Evolutionary conservation across 1,140 invertebrate species (phyloP), one percentile per base, ranked within the genome.

Genomic region (Pygmarrhopalites habei): DNA sequence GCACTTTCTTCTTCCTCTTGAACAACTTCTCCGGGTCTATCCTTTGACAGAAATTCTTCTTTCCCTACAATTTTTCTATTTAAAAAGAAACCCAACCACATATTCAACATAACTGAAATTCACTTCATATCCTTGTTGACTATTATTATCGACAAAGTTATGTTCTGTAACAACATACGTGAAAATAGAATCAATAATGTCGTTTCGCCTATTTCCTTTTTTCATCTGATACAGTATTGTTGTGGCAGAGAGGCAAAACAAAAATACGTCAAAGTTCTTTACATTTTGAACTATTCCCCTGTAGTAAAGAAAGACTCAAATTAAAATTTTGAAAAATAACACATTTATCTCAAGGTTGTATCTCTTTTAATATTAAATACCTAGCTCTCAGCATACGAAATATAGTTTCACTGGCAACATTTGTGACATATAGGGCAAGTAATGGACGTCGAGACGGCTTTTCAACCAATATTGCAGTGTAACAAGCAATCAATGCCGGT

Each of bases 341-440:
- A 15, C 25, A 21, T 49, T 10, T 5, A 47, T 47, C 17, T 25
- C 7, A 5, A 47, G 17, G 44, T 47, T 7, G n/a, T 47, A 10
- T 19, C n/a, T 47, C n/a, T n/a, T n/a, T n/a, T n/a, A n/a, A n/a
- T n/a, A n/a, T n/a, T n/a, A n/a, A n/a, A 82, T 81, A 61, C 83
- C 82, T 67, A 85, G 76, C 79, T 30, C 83, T 78, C 2, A 81
- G 79, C 87, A 89, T 89, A 66, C 81, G 81, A 75, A 86, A 89
- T 23, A 87, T 72, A 5, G 86, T 85, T 79, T 90, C 88, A 19
- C 85, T 85, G 26, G 87, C 88, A 72, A 90, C 82, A 79, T 90
- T 92, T 46, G 86, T 84, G 52, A 90, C 85, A 76, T 92, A 91
- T 15, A 90, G 76, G 68, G 84, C 83, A 4, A 92, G 74, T 5